Base-by-base conservation (phyloP, 2,888 invertebrate genomes). In the Hemaris fuciformis region DNA sequence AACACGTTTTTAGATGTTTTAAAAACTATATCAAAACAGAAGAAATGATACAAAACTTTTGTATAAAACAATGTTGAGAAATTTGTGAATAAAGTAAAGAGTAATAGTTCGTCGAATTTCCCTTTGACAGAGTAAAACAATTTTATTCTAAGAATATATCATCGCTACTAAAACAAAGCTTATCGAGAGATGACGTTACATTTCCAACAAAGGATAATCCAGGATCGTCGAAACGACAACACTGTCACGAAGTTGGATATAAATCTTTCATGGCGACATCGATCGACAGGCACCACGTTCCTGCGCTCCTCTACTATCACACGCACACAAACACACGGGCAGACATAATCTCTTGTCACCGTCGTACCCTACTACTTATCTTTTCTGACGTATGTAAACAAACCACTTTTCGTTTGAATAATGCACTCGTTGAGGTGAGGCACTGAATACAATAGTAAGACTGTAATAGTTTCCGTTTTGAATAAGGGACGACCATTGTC, bases 381-480 rank as follows among this genome's bases (percentile, higher is more conserved):
- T 85, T 73, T 77, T 70, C 74, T 77, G 75, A 78, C 83, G 81
- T 86, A 85, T 77, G 83, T 89, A 88, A 88, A 89, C 89, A 91
- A 89, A 89, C 87, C 83, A 88, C 85, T 88, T 88, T 88, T 87
- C 81, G 82, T 88, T 88, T 89, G 87, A 89, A 91, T 91, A 89
- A 91, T 88, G 85, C 81, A 85, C 83, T 83, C 79, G 77, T 75
- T 76, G 83, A 89, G 89, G 87, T 86, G 87, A 89, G 87, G 85
- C 85, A 76, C 77, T 76, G 85, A 86, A 89, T 81, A 92, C 91
- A 92, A 91, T 91, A 80, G 88, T 80, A 76, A 81, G 75, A 73
- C 85, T 83, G 83, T 92, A 91, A 91, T 89, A 91, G 91, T 91
- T 92, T 91, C 91, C 91, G 89, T 87, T 91, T 87, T 86, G 85